phyloP scores from a whole-genome alignment of 2,888 invertebrate genomes.

The Lasioglossum lativentre region DNA sequence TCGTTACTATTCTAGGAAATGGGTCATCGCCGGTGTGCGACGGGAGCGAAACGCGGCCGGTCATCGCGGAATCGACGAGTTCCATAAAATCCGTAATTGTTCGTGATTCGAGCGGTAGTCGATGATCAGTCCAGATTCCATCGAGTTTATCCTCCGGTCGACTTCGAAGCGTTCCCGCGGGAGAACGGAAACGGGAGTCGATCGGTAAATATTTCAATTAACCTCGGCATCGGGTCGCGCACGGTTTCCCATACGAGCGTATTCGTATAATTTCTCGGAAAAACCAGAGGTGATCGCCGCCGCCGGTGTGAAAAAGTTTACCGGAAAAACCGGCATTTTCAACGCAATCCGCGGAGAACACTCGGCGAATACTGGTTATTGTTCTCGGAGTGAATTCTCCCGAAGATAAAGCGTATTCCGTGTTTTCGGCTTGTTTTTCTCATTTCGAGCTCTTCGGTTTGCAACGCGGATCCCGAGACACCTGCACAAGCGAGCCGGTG shows the following conservation, averaged over 20 bases:
- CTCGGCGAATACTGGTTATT: neutral
- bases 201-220: conserved; percentile 7
- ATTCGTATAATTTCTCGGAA: neutral
- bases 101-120: neutral
- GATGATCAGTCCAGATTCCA: neutral
- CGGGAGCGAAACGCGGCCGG: neutral
- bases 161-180: neutral
- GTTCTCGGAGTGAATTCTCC: neutral
- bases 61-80: neutral
- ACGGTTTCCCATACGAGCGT: neutral
- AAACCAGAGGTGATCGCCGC: neutral
- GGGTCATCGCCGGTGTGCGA: conserved; percentile 7
- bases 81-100: neutral
- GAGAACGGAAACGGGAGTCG: neutral
- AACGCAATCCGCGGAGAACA: neutral
- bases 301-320: neutral
- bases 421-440: neutral
- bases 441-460: neutral
- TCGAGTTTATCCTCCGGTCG: neutral
- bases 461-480: neutral
- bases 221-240: neutral
- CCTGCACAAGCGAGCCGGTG: neutral
- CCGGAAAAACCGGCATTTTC: neutral
- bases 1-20: conserved; percentile 35
- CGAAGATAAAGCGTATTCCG: neutral